Evolutionary conservation across 1,140 invertebrate species (phyloP).

Genomic region (Papilio polyxenes): DNA sequence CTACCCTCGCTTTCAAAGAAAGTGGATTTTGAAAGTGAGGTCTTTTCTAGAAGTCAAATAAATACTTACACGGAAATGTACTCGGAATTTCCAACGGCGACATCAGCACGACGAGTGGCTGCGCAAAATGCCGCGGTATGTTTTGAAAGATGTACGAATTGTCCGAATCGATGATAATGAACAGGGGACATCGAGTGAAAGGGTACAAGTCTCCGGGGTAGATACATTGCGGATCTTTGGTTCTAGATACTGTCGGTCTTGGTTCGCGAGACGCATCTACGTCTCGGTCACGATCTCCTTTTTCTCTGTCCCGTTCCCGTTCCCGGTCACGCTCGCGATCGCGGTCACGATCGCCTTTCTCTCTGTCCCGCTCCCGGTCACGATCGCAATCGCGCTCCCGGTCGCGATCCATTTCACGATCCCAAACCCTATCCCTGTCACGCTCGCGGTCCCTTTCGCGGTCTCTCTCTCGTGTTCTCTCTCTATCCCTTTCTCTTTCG

Average conservation of each 20-base stretch:
- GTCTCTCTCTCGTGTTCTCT: not conserved
- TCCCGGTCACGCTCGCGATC: not conserved
- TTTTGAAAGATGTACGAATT: slow-evolving; percentile 97
- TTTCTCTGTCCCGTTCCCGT: not conserved
- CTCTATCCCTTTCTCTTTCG: not conserved
- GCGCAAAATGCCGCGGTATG: slow-evolving; percentile 94
- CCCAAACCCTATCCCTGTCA: not conserved
- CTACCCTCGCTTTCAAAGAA: too few relatives aligned
- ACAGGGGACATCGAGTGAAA: slow-evolving; percentile 94
- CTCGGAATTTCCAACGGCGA: slow-evolving; percentile 94
- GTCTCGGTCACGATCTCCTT: not conserved
- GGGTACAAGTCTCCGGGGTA: slow-evolving; percentile 96
- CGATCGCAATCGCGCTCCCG: not conserved
- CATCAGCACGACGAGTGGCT: slow-evolving; percentile 96
- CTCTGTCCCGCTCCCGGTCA: not conserved
- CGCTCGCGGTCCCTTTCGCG: not conserved
- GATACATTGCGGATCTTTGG: slow-evolving; percentile 88
- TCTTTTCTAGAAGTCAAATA: not conserved
- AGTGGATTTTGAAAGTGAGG: not conserved
- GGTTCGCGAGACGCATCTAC: not conserved
- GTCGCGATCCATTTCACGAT: not conserved
- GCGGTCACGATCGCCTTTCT: slow-evolving; percentile 36
- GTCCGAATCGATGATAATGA: slow-evolving; percentile 96
- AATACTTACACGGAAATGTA: slow-evolving; percentile 87
- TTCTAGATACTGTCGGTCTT: slow-evolving; percentile 49